Conservation (phyloP, 2,113 vertebrate genomes). For the Charina bottae region DNA sequence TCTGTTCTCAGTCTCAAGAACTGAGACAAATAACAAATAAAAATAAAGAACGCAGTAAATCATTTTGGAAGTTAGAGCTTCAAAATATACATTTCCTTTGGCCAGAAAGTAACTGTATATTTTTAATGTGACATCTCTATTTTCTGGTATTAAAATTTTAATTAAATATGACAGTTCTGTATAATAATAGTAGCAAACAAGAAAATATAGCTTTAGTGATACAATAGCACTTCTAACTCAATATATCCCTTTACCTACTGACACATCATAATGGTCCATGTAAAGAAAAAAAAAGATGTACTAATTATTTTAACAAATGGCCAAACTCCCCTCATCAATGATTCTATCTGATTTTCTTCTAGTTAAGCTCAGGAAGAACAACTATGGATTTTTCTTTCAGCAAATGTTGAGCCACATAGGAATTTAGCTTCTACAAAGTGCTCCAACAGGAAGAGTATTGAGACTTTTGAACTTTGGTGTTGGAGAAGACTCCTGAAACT, state of each 20-base stretch:
- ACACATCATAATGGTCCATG: neutral
- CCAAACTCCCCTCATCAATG: neutral
- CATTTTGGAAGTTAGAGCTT: neutral
- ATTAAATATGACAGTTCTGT: neutral
- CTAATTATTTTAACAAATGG: too few species aligned
- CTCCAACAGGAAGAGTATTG: neutral
- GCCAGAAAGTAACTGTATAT: neutral
- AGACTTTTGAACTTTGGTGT: neutral
- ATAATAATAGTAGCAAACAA: neutral
- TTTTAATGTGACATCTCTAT: neutral
- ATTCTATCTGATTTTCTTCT: neutral
- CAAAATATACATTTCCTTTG: neutral
- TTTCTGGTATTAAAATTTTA: neutral
- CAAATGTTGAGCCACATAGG: rapidly evolving
- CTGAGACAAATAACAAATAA: neutral
- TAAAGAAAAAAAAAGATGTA: neutral
- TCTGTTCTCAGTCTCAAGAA: neutral
- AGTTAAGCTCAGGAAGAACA: neutral
- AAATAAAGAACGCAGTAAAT: slow-evolving; percentile 2
- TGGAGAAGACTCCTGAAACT: neutral
- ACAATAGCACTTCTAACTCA: neutral
- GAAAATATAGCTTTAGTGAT: too few species aligned
- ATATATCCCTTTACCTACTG: neutral
- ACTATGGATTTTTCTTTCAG: neutral
- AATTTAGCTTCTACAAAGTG: neutral